Evolutionary conservation across 1,140 invertebrate species (phyloP).

Genomic region (Macrobrachium nipponense): DNA sequence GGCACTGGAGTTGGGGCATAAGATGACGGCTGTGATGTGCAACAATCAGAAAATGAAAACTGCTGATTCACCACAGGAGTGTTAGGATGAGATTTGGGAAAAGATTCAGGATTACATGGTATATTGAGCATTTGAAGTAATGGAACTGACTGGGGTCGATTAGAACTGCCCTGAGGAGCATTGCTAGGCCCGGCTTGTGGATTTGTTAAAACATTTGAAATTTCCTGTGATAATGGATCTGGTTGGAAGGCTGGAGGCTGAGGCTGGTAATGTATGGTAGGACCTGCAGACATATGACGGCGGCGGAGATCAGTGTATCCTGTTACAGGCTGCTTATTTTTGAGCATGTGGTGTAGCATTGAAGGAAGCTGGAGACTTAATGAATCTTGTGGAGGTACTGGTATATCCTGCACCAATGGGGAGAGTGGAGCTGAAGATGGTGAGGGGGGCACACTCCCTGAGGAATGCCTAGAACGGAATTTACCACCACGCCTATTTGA

Average conservation of each 20-base stretch:
- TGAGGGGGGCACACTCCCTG: slow-evolving; percentile 65
- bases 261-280: slow-evolving; percentile 63
- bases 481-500: slow-evolving; percentile 47
- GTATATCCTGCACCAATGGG: slow-evolving; percentile 62
- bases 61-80: slow-evolving; percentile 64
- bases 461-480: slow-evolving; percentile 62
- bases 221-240: slow-evolving; percentile 66
- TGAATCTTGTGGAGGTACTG: slow-evolving; percentile 41
- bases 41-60: slow-evolving; percentile 67
- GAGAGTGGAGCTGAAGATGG: slow-evolving; percentile 66
- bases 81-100: slow-evolving; percentile 63
- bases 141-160: slow-evolving; percentile 81
- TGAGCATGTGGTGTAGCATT: slow-evolving; percentile 57
- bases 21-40: slow-evolving; percentile 75
- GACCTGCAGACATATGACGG: slow-evolving; percentile 65
- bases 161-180: slow-evolving; percentile 64
- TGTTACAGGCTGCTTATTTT: slow-evolving; percentile 33
- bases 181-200: slow-evolving; percentile 44
- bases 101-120: slow-evolving; percentile 38
- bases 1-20: slow-evolving; percentile 78
- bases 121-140: slow-evolving; percentile 74
- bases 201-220: slow-evolving; percentile 72
- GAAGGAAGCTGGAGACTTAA: slow-evolving; percentile 22
- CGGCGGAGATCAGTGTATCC: slow-evolving; percentile 62
- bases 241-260: slow-evolving; percentile 43